Evolutionary conservation across 2,113 vertebrate species (phyloP), one percentile per base, ranked within the genome.

Genomic region (Pseudorhombus dupliciocellatus): DNA sequence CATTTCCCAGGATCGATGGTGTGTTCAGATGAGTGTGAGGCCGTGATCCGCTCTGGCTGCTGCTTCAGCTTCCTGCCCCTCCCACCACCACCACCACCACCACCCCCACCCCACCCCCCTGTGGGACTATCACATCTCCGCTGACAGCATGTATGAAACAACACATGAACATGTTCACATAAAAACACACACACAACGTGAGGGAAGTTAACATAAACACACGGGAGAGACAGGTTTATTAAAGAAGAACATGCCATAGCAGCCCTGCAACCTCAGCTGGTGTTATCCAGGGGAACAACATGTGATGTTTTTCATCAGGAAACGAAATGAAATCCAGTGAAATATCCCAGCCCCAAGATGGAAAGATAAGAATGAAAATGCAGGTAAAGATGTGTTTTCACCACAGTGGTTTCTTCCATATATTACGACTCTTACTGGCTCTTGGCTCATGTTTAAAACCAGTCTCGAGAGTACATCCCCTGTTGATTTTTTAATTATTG

Each of bases 91-190:
- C 34, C 34, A 5, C 34, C 34, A 5, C 34, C 34, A 5, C 34
- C 42, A 4, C 37, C 37, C 37, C 61, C 80, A 66, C 78, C 12
- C 37, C 37, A 4, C 37, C 37, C 61, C 83, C 70, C 78, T 52
- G 28, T 65, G 85, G 81, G 85, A 61, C 54, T 71, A 83, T 84
- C 75, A 31, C 63, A 21, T 79, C 55, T 84, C 72, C 70, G 66
- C 63, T 64, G 69, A 66, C 31, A 56, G 70, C 61, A 70, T 70
- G 37, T 31, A 42, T 31, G 51, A 70, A 42, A 52, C 25, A 31
- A 62, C 46, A 55, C 37, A 34, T 4, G 7, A 5, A n/a, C 52
- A 46, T 50, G 42, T 7, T 50, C 34, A 42, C 54, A 64, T 58
- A 16, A 63, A 78, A n/a, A 58, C 14, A 40, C 53, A 54, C 37